A percentile compares a stretch with the other conserved stretches of the same genome.
Conservation (phyloP, 2,797 vertebrate genomes). For the Lates japonicus region DNA sequence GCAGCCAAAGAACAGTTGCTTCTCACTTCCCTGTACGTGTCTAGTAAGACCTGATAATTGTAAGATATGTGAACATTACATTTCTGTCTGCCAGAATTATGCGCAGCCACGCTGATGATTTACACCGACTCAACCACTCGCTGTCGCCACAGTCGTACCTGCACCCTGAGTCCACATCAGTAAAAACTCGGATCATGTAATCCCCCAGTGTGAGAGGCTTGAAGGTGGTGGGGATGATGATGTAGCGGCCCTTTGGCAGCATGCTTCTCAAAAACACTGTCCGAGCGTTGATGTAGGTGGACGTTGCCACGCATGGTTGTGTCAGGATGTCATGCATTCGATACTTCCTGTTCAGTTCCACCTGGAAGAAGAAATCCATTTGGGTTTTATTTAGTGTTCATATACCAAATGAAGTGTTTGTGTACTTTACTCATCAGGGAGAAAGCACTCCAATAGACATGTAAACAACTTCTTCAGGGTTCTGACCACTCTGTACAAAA, state of each 20-base stretch:
- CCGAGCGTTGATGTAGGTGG: constrained; percentile 90
- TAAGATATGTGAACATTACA: constrained; percentile 10
- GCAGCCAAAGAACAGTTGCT: constrained; percentile 17
- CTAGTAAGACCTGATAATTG: constrained; percentile 10
- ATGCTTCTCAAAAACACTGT: constrained; percentile 88
- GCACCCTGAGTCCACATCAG: constrained; percentile 88
- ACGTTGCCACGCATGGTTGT: constrained; percentile 85
- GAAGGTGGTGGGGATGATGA: constrained; percentile 93
- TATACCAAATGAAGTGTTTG: background rate
- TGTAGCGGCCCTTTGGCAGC: constrained; percentile 89
- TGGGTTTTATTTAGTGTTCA: background rate
- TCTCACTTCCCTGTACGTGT: background rate
- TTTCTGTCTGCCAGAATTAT: constrained; percentile 6
- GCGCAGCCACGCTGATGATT: background rate
- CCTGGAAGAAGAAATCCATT: constrained; percentile 77
- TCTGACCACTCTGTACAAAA: no score
- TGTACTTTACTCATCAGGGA: background rate
- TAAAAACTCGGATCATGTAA: constrained; percentile 93
- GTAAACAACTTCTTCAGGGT: no score
- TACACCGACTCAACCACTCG: background rate
- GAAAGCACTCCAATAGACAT: no score
- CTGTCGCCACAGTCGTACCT: constrained; percentile 75
- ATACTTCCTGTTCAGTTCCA: constrained; percentile 94
- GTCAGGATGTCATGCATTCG: constrained; percentile 91
- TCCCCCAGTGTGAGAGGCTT: constrained; percentile 80